phyloP scores from a whole-genome alignment of 2,797 vertebrate species.

The Taenioides sp. region DNA sequence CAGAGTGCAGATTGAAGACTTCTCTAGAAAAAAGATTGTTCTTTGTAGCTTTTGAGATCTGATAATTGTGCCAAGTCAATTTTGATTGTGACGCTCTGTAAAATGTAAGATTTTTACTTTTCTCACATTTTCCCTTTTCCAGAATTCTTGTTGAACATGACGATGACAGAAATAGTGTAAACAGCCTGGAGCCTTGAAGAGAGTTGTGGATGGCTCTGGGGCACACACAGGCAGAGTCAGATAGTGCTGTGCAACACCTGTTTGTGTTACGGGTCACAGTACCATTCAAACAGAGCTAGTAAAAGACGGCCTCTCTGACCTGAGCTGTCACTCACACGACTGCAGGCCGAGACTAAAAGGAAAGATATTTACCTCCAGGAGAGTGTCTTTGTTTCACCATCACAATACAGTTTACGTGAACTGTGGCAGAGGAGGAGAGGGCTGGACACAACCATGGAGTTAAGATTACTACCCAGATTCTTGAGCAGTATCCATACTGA shows the following conservation, averaged over 20 bases:
- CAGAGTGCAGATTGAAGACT: no score
- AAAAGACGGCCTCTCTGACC: constrained; percentile 41
- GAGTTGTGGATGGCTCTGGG: constrained; percentile 33
- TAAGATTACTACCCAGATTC: no score
- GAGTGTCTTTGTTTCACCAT: constrained; percentile 1
- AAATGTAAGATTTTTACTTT: no score
- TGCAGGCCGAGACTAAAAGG: constrained; percentile 5
- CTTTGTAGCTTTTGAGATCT: no score
- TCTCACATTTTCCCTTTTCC: no score
- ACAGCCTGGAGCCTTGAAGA: constrained; percentile 18
- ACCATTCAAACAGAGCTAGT: constrained; percentile 22
- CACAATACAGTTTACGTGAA: constrained; percentile 4
- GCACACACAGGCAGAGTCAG: constrained; percentile 33
- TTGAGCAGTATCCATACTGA: no score
- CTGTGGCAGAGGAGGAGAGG: neutral
- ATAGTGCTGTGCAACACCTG: constrained; percentile 50
- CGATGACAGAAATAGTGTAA: constrained; percentile 6
- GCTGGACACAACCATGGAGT: neutral
- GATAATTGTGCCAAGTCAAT: no score
- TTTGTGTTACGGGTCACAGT: constrained; percentile 41
- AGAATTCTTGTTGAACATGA: neutral
- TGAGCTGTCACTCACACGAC: constrained; percentile 24
- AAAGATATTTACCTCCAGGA: constrained; percentile 11
- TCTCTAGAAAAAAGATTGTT: no score
- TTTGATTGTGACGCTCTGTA: no score